These are phyloP conservation scores for Limonius californicus DNA, from an alignment of 1,140 invertebrate species.

Conservation along the genomic window DNA sequence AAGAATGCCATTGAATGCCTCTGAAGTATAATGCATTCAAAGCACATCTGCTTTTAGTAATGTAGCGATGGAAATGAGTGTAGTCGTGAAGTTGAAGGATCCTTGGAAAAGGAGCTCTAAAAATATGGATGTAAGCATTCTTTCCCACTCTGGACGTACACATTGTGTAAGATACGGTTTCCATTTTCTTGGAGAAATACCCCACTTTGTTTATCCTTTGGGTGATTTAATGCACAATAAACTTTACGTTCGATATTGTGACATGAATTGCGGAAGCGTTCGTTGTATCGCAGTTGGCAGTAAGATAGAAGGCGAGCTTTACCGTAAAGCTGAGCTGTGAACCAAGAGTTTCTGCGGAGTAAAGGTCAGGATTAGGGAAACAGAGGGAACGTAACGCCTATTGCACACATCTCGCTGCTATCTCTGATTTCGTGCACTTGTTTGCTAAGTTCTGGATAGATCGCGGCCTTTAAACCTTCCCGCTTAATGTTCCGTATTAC, in stretches of 20 bases:
- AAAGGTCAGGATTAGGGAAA: background rate
- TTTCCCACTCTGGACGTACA: too few relatives aligned
- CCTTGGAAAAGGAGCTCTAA: too few relatives aligned
- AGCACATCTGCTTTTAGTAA: too few relatives aligned
- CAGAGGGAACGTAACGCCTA: background rate
- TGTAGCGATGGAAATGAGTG: too few relatives aligned
- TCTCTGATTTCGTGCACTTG: background rate
- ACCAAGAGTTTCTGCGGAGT: background rate
- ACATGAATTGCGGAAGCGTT: background rate
- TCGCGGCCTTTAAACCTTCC: background rate
- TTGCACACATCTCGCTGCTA: background rate
- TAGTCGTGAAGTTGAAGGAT: too few relatives aligned
- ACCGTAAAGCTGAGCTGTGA: background rate
- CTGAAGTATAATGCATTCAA: too few relatives aligned
- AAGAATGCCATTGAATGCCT: too few relatives aligned
- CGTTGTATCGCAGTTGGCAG: background rate
- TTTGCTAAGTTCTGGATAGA: background rate
- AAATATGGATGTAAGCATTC: too few relatives aligned
- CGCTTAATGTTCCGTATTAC: background rate
- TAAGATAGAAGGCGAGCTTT: background rate
- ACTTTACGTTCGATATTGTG: background rate
- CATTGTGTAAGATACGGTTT: too few relatives aligned
- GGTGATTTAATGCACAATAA: background rate
- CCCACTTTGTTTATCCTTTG: background rate
- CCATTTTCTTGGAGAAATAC: too few relatives aligned